Base-by-base conservation (phyloP, 2,113 vertebrate genomes). In the Siphamia tubifer region DNA sequence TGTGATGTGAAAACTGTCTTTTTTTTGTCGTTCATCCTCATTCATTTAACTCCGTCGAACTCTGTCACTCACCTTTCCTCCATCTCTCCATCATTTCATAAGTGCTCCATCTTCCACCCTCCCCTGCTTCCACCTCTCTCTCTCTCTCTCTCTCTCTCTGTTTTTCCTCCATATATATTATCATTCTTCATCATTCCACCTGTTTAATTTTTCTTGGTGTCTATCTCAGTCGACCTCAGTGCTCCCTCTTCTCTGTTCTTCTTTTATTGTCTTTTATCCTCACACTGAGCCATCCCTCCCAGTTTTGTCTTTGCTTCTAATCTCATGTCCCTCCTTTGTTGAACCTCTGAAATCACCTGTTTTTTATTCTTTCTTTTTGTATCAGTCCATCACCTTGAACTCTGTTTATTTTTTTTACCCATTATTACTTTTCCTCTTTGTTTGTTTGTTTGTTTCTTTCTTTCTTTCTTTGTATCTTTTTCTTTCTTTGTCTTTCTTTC, bases 381-480 rank as follows among this genome's bases (percentile, higher is more conserved):
- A 39, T 9, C 11, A 27, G 20, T 20, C 52, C 13, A 23, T 56
- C 36, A 40, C 35, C 31, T 19, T 57, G 44, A n/a, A n/a, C n/a
- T 24, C 35, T 52, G 35, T 15, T 48, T 20, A n/a, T 45, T 44
- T 45, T 44, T 52, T 21, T 39, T 15, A 38, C 52, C 55, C 48
- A n/a, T n/a, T n/a, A n/a, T n/a, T n/a, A n/a, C n/a, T n/a, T 13
- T 23, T 42, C 21, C 30, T 17, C 36, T 24, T 57, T 25, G 34
- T 30, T 10, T 30, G n/a, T 30, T 30, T 10, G 10, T 7, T 30
- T 30, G 28, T 9, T 30, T 7, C 28, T 7, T 2, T 30, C 28
- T 30, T 30, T 30, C n/a, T n/a, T n/a, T n/a, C n/a, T 39, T 52
- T 13, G 73, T 81, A 35, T 36, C 58, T 76, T n/a, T n/a, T 30